A percentile compares a stretch with the other conserved stretches of the same genome.
These are phyloP conservation scores for Drosophila ficusphila DNA, from an alignment of 1,140 invertebrate species.

Conservation along the genomic window DNA sequence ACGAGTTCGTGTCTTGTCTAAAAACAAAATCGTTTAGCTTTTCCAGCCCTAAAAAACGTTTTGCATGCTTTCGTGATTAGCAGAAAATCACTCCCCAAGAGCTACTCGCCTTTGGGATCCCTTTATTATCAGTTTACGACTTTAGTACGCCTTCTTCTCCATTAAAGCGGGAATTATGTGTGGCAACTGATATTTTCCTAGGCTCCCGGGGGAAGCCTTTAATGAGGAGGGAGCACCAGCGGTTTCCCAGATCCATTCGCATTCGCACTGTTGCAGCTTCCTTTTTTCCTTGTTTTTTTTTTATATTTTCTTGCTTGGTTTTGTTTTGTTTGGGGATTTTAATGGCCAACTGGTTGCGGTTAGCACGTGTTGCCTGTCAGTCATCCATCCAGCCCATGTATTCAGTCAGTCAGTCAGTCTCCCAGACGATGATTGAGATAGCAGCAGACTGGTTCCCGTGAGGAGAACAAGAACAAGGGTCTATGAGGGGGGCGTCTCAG, in stretches of 20 bases:
- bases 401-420: conserved; percentile 14
- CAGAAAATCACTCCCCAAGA: background rate
- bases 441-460: conserved; percentile 16
- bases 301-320: background rate
- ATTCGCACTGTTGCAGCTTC: background rate
- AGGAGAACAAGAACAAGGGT: background rate
- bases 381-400: conserved; percentile 27
- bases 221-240: background rate
- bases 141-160: background rate
- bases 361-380: conserved; percentile 56
- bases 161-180: conserved; percentile 1
- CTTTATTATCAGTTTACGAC: conserved; percentile 1
- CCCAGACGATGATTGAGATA: conserved; percentile 50
- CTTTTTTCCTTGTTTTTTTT: too few species aligned
- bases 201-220: background rate
- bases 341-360: conserved; percentile 41
- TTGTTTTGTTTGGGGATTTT: conserved; percentile 21
- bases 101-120: background rate
- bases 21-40: background rate
- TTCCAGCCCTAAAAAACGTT: background rate
- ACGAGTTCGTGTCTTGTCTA: background rate
- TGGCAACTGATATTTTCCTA: conserved; percentile 15
- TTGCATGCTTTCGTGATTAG: background rate
- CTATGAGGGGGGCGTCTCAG: conserved; percentile 2
- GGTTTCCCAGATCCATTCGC: background rate